A percentile compares a stretch with the other conserved stretches of the same genome.
Conservation (phyloP, 2,113 vertebrate species). For the Passer montanus region DNA sequence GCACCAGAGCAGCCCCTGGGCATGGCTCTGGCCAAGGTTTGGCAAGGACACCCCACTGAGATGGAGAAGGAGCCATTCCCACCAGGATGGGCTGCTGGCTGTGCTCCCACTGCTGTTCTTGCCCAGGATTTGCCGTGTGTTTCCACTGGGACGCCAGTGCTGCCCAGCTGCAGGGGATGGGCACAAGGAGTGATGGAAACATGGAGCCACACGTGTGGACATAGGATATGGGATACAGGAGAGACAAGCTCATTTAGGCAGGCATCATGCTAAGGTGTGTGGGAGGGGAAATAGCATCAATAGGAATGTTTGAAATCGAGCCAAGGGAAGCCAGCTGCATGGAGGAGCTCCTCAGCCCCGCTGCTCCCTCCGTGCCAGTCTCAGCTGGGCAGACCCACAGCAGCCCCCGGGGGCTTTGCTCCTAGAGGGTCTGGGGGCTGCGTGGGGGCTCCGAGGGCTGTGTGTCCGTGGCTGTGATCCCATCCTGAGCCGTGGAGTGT, state of each 20-base stretch:
- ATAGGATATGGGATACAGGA: neutral
- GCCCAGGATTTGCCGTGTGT: accelerated
- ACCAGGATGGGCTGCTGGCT: accelerated
- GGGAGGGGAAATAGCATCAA: slow-evolving; percentile 58
- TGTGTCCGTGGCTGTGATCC: accelerated
- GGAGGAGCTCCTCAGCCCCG: neutral
- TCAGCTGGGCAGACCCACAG: neutral
- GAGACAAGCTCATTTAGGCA: neutral
- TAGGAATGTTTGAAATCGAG: slow-evolving; percentile 56
- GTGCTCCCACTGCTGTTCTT: accelerated
- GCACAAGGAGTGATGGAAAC: neutral
- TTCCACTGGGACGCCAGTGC: accelerated
- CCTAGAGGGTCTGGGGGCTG: accelerated
- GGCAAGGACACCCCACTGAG: accelerated
- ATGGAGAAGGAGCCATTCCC: neutral
- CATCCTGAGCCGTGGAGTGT: accelerated
- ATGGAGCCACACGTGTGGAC: accelerated
- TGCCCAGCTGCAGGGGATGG: accelerated
- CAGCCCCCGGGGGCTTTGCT: neutral
- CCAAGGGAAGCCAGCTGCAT: slow-evolving; percentile 48
- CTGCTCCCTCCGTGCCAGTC: neutral
- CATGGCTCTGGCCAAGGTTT: neutral
- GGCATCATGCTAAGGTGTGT: slow-evolving; percentile 33
- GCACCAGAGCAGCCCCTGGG: accelerated
- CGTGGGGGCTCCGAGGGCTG: accelerated